Percentiles rank a stretch among this genome's conserved stretches.
These are phyloP conservation scores for Pogona vitticeps DNA, from an alignment of 2,113 vertebrate genomes.

Conservation along the genomic window DNA sequence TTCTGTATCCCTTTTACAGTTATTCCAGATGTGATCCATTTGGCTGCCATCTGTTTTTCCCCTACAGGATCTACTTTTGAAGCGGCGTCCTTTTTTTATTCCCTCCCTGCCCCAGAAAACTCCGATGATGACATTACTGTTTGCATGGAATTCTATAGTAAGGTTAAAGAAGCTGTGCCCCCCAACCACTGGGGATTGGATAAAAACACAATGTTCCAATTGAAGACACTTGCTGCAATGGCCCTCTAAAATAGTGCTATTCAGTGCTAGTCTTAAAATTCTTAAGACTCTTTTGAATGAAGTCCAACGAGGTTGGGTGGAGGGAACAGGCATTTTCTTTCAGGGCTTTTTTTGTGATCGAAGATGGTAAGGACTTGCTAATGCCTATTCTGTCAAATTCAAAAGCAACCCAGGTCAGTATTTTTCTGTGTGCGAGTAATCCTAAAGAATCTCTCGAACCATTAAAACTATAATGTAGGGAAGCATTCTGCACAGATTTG, in stretches of 20 bases:
- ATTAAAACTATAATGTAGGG: background rate
- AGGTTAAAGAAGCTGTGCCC: background rate
- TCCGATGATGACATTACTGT: background rate
- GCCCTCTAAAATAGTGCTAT: too few species aligned
- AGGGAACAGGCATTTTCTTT: background rate
- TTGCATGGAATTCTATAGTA: background rate
- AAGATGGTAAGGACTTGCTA: background rate
- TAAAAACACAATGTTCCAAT: too few species aligned
- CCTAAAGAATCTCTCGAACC: background rate
- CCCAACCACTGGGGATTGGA: too few species aligned
- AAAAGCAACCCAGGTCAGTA: background rate
- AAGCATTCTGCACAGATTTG: background rate
- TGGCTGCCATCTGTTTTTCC: too few species aligned
- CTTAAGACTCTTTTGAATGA: background rate
- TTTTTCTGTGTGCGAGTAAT: background rate
- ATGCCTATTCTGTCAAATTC: background rate
- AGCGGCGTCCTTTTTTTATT: too few species aligned
- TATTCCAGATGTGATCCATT: too few species aligned
- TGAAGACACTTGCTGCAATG: too few species aligned
- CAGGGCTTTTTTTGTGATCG: background rate
- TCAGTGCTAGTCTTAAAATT: too few species aligned
- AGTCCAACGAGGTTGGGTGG: background rate
- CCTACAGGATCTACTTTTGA: too few species aligned
- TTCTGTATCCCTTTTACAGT: too few species aligned
- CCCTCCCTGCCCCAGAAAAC: background rate